These are phyloP conservation scores for Danaus plexippus DNA, from an alignment of 1,140 invertebrate species.

Conservation along the genomic window DNA sequence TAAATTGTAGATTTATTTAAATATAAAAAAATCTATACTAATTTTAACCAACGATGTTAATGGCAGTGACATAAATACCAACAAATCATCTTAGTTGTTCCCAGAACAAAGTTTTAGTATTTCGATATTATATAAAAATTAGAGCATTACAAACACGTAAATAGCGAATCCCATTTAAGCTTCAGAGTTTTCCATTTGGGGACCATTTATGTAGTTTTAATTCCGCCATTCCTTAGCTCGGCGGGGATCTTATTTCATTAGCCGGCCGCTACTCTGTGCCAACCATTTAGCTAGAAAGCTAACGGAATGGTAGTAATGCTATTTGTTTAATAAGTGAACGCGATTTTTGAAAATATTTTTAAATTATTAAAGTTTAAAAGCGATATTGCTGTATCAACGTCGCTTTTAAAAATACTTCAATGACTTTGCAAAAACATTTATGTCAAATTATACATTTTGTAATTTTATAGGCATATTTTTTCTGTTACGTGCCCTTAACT, in stretches of 20 bases:
- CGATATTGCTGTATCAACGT: neutral
- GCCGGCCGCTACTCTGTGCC: conserved; percentile 45
- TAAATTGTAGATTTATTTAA: too few relatives aligned
- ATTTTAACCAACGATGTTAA: too few relatives aligned
- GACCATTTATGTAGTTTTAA: conserved; percentile 69
- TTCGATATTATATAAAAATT: conserved; percentile 22
- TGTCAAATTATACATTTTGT: neutral
- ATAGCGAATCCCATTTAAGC: conserved; percentile 31
- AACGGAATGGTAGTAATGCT: conserved; percentile 21
- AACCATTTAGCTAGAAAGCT: conserved; percentile 61
- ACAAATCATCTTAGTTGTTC: too few relatives aligned
- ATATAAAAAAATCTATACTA: too few relatives aligned
- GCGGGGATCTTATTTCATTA: conserved; percentile 63
- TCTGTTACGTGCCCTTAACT: too few relatives aligned
- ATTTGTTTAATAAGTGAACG: conserved; percentile 3
- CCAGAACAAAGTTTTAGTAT: neutral
- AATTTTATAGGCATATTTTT: neutral
- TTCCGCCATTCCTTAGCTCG: conserved; percentile 66
- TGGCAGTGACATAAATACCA: too few relatives aligned
- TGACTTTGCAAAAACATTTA: too few relatives aligned
- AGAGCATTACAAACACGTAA: conserved; percentile 17
- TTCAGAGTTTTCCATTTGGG: conserved; percentile 50
- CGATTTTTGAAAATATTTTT: conserved; percentile 12
- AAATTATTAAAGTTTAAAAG: neutral
- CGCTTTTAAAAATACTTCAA: too few relatives aligned